Evolutionary conservation across 2,888 invertebrate species (phyloP), one percentile per base, ranked within the genome.

Genomic region (Conchocele bisecta): DNA sequence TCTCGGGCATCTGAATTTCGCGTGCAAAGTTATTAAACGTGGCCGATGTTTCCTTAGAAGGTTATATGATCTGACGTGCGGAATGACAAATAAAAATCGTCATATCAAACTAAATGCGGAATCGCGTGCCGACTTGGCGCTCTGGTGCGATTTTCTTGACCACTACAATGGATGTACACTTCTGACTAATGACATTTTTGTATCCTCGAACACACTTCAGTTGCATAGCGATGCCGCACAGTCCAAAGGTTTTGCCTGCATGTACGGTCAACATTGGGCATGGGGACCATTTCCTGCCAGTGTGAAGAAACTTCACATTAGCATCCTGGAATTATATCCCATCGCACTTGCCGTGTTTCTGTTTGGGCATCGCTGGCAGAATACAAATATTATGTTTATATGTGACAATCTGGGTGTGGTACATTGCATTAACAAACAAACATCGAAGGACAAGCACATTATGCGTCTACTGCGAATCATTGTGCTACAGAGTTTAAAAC

Each of bases 11-110:
- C 42, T 64, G 6, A 64, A 70, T 37, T 64, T 70, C 42, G 70
- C 70, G 0, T 70, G 64, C 35, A 64, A 51, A n/a, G 70, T 61
- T 6, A 63, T 69, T 3, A 57, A 63, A 44, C 69, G 54, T 4
- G 69, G 69, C 2, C 11, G 57, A 3, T 70, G 70, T 28, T 70
- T 64, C 35, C 46, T n/a, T 70, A 22, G 70, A 4, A 39, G 70
- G 17, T 17, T 70, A 28, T 64, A 70, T 41, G 64, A 70, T 24
- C 33, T 70, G 20, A 64, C 64, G 3, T 33, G 26, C 3, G 70
- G 64, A 0, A 39, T 20, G 4, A 28, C 42, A 20, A 50, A 51
- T 24, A n/a, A n/a, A n/a, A 15, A 58, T 28, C 67, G 63, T 28
- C 35, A 35, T 13, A 63, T 69, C 24, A 42, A 28, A 9, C 33